Evolutionary conservation across 2,113 vertebrate genomes (phyloP), one percentile per base, ranked within the genome.

Genomic region (Egretta garzetta): DNA sequence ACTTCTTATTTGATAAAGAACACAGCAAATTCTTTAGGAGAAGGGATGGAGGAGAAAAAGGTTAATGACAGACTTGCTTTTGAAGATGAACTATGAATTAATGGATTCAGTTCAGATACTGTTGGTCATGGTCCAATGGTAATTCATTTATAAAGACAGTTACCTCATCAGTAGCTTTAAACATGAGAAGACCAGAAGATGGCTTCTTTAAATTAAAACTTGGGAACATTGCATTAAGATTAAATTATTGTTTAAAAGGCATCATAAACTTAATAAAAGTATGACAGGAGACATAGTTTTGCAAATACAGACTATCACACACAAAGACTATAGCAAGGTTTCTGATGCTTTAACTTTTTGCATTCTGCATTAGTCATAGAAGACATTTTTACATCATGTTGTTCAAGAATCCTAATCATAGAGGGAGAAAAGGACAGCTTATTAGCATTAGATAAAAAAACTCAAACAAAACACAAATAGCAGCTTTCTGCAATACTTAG

Each of bases 61-160:
- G 92, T 96, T 96, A 97, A 97, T 94, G 55, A 80, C 33, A 96
- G 79, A 76, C 86, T 95, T 90, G 27, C 47, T 94, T 96, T 96
- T 76, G 58, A 96, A 96, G 96, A 97, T 86, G 80, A 94, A 73
- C 84, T 50, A 55, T 1, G 41, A 90, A 95, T 96, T 96, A 93
- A 96, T 62, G 70, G 35, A 75, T 95, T 96, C 66, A 85, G 50
- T 90, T 70, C 91, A 85, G 39, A 93, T 53, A 76, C 30, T 79
- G 71, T 56, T 96, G 87, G 67, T 92, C 74, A 87, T 0, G 3
- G 74, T 97, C 81, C 68, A 96, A 11, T 30, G 28, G 47, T 93
- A 96, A 97, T 93, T 97, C 41, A 94, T 92, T 97, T 96, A 80
- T 77, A 92, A 95, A 95, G 79, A 28, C 76, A 63, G 66, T 91